These are phyloP conservation scores for Tapera naevia DNA, from an alignment of 2,797 vertebrate genomes.

Conservation along the genomic window DNA sequence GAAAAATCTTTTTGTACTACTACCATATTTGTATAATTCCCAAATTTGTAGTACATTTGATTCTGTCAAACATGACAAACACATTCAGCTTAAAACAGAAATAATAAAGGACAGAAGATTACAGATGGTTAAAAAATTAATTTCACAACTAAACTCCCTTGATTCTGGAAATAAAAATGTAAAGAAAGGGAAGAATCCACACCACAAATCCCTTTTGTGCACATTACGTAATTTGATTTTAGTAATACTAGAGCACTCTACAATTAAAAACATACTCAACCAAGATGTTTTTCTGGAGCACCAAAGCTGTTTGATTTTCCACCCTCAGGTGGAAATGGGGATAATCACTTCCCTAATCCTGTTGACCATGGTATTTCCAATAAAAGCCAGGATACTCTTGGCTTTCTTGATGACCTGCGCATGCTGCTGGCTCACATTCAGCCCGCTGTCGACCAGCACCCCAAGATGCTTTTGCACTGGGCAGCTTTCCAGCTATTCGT, in stretches of 20 bases:
- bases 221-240: not conserved
- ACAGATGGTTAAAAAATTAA: not conserved
- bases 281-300: not conserved
- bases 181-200: not conserved
- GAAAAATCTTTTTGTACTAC: not conserved
- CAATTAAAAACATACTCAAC: not conserved
- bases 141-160: not conserved
- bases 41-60: not conserved
- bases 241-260: not conserved
- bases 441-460: rapidly evolving
- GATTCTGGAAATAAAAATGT: not conserved
- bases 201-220: not conserved
- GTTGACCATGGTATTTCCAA: rapidly evolving
- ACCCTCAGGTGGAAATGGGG: rapidly evolving
- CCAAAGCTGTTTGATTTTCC: not conserved
- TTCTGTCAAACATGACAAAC: not conserved
- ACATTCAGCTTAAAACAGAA: not conserved
- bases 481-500: not conserved
- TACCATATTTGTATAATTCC: not conserved
- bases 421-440: not conserved
- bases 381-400: rapidly evolving
- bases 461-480: rapidly evolving
- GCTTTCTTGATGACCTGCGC: not conserved
- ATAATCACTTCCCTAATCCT: rapidly evolving
- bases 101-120: not conserved